phyloP scores from a whole-genome alignment of 2,113 vertebrate genomes.

The Orycteropus afer region DNA sequence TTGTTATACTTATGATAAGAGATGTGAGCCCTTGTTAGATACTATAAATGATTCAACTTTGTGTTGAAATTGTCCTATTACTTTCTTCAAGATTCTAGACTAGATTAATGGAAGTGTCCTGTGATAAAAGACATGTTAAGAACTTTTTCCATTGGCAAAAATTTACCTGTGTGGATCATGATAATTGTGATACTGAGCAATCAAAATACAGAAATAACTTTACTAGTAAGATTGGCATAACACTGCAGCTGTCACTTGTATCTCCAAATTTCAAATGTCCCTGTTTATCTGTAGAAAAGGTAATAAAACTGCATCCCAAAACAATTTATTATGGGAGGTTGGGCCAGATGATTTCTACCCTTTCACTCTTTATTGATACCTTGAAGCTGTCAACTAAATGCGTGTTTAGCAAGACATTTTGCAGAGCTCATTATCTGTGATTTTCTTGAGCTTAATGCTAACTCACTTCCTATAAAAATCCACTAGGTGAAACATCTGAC shows the following conservation, averaged over 20 bases:
- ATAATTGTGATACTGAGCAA: neutral
- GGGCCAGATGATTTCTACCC: neutral
- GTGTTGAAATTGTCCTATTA: neutral
- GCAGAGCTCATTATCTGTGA: neutral
- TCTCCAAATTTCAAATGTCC: neutral
- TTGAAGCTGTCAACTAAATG: neutral
- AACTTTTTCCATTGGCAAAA: neutral
- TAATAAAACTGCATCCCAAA: neutral
- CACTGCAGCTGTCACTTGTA: neutral
- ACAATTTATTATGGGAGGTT: neutral
- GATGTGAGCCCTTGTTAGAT: neutral
- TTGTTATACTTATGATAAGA: neutral
- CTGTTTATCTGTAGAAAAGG: neutral
- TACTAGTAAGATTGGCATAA: neutral
- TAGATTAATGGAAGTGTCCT: neutral
- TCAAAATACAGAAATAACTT: neutral
- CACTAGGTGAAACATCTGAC: neutral
- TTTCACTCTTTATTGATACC: neutral
- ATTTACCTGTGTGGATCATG: neutral
- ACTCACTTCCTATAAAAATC: neutral
- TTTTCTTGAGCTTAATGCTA: neutral
- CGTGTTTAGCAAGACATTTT: neutral
- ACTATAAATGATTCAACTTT: neutral
- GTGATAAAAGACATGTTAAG: neutral
- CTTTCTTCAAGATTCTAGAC: neutral